Percentiles rank a stretch among this genome's conserved stretches.
phyloP scores from a whole-genome alignment of 53 echinoderm and acorn worm species.

The Actinopyga echinites region DNA sequence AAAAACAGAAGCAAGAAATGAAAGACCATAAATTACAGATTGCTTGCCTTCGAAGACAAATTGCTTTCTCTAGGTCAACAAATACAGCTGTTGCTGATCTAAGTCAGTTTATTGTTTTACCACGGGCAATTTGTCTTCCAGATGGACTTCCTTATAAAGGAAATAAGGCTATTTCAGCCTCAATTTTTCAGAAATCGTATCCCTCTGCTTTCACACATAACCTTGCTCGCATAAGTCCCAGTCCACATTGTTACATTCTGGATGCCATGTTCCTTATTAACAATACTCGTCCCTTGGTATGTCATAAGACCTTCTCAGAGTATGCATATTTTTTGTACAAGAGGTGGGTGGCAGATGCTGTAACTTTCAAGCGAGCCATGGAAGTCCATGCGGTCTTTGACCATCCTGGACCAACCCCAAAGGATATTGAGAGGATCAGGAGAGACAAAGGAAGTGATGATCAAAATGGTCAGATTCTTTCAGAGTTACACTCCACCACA shows the following conservation, averaged over 20 bases:
- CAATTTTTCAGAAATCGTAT: not conserved
- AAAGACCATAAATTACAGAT: conserved; percentile 49
- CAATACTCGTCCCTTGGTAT: conserved; percentile 4
- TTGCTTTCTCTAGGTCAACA: conserved; percentile 10
- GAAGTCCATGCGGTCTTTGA: conserved; percentile 28
- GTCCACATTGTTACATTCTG: not conserved
- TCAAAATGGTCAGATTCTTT: not conserved
- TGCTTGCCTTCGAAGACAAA: not conserved
- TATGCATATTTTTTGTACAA: conserved; percentile 14
- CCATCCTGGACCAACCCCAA: conserved; percentile 8
- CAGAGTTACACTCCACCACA: not conserved
- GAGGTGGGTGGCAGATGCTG: not conserved
- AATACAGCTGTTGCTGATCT: not conserved
- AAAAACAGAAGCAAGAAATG: conserved; percentile 36
- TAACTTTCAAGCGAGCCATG: not conserved
- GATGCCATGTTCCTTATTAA: conserved; percentile 46
- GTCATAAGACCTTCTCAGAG: conserved; percentile 28
- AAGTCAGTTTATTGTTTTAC: conserved; percentile 16
- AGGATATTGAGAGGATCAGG: conserved; percentile 14
- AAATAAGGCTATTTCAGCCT: not conserved
- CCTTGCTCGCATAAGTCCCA: too few relatives aligned
- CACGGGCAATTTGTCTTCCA: not conserved
- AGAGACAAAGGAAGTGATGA: not conserved
- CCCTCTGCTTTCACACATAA: not conserved
- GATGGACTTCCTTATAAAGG: conserved; percentile 25